A percentile compares a stretch with the other conserved stretches of the same genome.
phyloP scores from a whole-genome alignment of 2,888 invertebrate species.

The Machimus rusticus region DNA sequence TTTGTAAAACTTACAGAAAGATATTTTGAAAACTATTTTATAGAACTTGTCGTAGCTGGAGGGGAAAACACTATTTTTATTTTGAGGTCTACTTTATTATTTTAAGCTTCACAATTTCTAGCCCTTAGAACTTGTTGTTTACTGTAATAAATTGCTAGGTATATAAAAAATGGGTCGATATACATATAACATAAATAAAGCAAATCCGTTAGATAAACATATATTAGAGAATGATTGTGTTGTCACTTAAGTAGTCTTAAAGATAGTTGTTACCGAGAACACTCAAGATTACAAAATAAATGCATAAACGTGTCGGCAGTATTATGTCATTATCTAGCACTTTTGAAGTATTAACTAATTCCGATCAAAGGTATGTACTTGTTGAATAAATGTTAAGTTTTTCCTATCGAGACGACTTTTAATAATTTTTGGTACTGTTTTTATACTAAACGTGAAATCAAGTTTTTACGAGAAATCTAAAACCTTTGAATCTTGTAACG shows the following conservation, averaged over 20 bases:
- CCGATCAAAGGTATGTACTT: background rate
- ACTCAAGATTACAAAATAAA: background rate
- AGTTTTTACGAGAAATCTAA: background rate
- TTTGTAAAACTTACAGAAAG: slow-evolving; percentile 2
- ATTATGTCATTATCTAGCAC: slow-evolving; percentile 32
- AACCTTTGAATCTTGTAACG: slow-evolving; percentile 3
- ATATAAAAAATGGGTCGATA: background rate
- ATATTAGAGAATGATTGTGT: slow-evolving; percentile 6
- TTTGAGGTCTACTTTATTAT: background rate
- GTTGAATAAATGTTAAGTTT: slow-evolving; percentile 19
- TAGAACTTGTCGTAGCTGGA: background rate
- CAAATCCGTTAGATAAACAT: slow-evolving; percentile 1
- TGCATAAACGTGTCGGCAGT: slow-evolving; percentile 16
- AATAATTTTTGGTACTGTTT: slow-evolving; percentile 22
- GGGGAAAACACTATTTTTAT: background rate
- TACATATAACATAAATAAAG: slow-evolving; percentile 5
- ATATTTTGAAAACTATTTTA: slow-evolving; percentile 30
- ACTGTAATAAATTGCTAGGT: background rate
- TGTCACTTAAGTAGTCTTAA: slow-evolving; percentile 12
- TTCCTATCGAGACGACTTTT: background rate
- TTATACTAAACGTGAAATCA: slow-evolving; percentile 4
- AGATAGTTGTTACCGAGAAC: slow-evolving; percentile 18
- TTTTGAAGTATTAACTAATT: slow-evolving; percentile 16
- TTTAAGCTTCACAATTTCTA: background rate
- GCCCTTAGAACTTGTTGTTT: background rate